These are phyloP conservation scores for Phataginus tetradactyla DNA, from an alignment of 2,797 vertebrate genomes.

Conservation along the genomic window DNA sequence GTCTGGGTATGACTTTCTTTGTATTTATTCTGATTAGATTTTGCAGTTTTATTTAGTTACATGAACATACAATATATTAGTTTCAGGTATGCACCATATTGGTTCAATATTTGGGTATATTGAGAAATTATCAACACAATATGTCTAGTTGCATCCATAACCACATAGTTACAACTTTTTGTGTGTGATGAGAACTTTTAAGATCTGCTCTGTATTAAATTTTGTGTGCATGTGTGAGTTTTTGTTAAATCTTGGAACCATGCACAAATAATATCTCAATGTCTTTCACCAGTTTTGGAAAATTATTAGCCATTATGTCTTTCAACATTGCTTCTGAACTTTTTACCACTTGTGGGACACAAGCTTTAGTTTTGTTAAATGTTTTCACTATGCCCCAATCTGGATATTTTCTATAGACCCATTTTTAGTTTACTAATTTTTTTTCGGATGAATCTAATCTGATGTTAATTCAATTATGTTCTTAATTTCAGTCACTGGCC, in stretches of 20 bases:
- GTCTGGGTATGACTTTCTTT: not conserved
- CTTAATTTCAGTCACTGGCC: not conserved
- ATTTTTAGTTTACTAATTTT: not conserved
- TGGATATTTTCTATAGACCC: not conserved
- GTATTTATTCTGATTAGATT: not conserved
- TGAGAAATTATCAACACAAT: not conserved
- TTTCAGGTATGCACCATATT: not conserved
- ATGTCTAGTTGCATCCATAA: not conserved
- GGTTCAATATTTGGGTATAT: not conserved
- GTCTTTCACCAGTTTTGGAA: not conserved
- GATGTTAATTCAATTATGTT: not conserved
- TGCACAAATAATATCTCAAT: not conserved
- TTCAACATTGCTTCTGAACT: not conserved
- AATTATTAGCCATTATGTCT: not conserved
- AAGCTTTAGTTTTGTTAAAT: not conserved
- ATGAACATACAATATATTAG: not conserved
- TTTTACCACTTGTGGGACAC: not conserved
- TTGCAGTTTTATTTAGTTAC: not conserved
- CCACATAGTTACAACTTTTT: not conserved
- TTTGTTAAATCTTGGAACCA: not conserved
- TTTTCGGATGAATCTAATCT: not conserved
- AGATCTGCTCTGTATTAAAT: not conserved
- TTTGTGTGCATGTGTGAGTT: not conserved
- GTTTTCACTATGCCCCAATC: not conserved
- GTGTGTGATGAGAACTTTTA: not conserved